phyloP scores from a whole-genome alignment of 30 jellyfish, hydroid and myxozoan species.

The Turritopsis dohrnii region DNA sequence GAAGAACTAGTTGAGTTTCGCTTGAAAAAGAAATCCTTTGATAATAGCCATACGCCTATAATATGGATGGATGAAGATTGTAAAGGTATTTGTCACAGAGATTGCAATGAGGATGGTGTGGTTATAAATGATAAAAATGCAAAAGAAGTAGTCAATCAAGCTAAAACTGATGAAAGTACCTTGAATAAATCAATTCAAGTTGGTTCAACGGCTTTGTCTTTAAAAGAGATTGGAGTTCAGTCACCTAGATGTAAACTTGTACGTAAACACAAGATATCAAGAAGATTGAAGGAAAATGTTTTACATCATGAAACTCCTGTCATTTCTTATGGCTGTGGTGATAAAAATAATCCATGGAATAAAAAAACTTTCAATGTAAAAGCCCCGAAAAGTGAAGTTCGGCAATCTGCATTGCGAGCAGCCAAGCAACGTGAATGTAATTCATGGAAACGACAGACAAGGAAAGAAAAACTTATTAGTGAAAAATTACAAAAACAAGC shows the following conservation, averaged over 20 bases:
- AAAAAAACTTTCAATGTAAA: conserved; percentile 29
- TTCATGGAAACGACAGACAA: neutral
- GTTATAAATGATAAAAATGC: neutral
- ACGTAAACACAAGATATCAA: neutral
- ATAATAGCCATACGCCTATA: conserved; percentile 26
- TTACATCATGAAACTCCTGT: conserved; percentile 23
- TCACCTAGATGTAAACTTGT: neutral
- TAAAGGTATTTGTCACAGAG: neutral
- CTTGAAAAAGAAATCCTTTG: conserved; percentile 15
- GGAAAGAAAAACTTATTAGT: conserved; percentile 1
- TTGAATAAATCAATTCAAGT: neutral
- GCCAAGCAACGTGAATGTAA: conserved; percentile 22
- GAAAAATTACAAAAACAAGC: conserved; percentile 25
- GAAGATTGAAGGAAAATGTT: neutral
- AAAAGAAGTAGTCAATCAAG: neutral
- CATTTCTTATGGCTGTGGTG: conserved; percentile 31
- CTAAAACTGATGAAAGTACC: neutral
- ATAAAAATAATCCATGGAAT: neutral
- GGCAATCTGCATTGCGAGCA: conserved; percentile 19
- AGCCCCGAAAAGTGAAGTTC: conserved; percentile 14
- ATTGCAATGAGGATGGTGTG: neutral
- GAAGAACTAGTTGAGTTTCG: conserved; percentile 10
- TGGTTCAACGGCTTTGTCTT: neutral
- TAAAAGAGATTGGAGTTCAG: conserved; percentile 11
- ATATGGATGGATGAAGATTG: conserved; percentile 28